Evolutionary conservation across 2,113 vertebrate genomes (phyloP).

Genomic region (Ictidomys tridecemlineatus): DNA sequence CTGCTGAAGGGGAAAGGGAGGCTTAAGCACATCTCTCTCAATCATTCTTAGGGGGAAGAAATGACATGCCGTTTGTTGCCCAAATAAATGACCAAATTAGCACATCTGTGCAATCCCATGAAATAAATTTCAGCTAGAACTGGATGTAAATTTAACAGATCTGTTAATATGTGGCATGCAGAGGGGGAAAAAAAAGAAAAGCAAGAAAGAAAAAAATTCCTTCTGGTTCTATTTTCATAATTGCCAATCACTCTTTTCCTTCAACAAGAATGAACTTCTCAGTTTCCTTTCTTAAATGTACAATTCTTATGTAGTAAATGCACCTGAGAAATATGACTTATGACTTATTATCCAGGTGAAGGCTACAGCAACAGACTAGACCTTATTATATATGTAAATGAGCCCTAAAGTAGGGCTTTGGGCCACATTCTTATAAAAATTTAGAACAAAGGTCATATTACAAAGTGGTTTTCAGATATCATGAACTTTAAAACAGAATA

Average conservation of each 20-base stretch:
- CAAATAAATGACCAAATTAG: constrained; percentile 70
- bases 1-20: background rate
- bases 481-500: constrained; percentile 10
- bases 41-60: background rate
- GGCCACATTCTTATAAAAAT: background rate
- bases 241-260: background rate
- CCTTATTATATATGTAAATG: background rate
- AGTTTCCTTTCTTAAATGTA: background rate
- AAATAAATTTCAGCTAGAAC: constrained; percentile 65
- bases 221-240: constrained; percentile 57
- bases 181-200: background rate
- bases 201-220: background rate
- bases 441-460: background rate
- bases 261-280: constrained; percentile 13
- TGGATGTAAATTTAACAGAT: constrained; percentile 53
- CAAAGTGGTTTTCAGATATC: background rate
- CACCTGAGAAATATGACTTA: background rate
- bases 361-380: background rate
- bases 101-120: constrained; percentile 9
- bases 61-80: constrained; percentile 59
- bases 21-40: background rate
- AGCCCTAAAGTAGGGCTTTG: background rate
- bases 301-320: background rate
- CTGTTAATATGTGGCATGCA: constrained; percentile 22
- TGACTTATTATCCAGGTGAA: background rate